A percentile compares a stretch with the other conserved stretches of the same genome.
Conservation (phyloP, 2,797 vertebrate genomes). For the Anas capensis region DNA sequence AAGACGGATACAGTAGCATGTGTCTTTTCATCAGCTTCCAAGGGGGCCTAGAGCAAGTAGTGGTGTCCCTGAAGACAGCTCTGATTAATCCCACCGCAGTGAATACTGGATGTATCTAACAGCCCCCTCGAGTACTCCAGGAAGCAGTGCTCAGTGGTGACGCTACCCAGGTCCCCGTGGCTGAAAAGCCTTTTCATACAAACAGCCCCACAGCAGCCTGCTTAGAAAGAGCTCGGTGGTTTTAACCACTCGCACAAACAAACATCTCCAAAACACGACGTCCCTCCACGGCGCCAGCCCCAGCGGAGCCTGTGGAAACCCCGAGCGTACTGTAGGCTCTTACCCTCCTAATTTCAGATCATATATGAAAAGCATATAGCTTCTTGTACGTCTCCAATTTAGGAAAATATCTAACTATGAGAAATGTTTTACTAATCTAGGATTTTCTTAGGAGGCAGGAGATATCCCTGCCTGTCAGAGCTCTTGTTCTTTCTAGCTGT, state of each 20-base stretch:
- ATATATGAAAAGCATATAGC: background rate
- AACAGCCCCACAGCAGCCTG: background rate
- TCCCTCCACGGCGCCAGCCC: background rate
- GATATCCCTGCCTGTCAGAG: background rate
- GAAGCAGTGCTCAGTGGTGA: background rate
- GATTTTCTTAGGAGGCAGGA: background rate
- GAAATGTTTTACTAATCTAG: background rate
- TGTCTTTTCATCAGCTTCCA: background rate
- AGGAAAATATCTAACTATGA: background rate
- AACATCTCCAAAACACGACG: background rate
- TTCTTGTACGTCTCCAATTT: background rate
- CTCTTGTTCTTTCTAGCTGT: background rate
- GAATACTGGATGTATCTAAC: background rate
- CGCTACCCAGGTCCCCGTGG: fast-evolving
- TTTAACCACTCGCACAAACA: background rate
- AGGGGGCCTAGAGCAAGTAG: background rate
- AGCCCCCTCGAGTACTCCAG: background rate
- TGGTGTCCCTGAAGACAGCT: background rate
- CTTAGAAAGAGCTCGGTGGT: background rate
- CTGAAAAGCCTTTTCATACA: background rate
- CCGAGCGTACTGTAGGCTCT: background rate
- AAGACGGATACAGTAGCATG: background rate
- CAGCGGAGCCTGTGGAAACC: background rate
- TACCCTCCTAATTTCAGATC: background rate
- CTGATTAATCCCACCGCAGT: background rate